Evolutionary conservation across 2,113 vertebrate genomes (phyloP), one percentile per base, ranked within the genome.

Genomic region (Apus apus): DNA sequence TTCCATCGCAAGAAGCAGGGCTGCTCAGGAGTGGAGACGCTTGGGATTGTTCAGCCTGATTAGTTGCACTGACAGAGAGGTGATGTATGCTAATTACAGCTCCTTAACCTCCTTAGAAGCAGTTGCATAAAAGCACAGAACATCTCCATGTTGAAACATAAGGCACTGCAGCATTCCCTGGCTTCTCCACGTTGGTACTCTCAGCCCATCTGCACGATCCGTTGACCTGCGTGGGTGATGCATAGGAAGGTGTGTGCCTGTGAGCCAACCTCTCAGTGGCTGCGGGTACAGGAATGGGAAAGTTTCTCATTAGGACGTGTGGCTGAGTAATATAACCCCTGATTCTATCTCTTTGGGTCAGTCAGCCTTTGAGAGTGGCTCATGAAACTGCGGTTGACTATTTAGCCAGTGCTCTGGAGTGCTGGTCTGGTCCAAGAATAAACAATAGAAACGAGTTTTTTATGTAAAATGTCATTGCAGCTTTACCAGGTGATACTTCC

Each of bases 41-140:
- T 95, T 91, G 91, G 95, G 89, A 96, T 96, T 96, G 86, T 96
- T 96, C 74, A 94, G 89, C 89, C 95, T 91, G 96, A 95, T 95
- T 96, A 96, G 74, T 74, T 76, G 40, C 54, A 51, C 68, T 88
- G 89, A 60, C 80, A 82, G 79, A 32, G 74, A 93, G 77, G 75
- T 91, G 90, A 85, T 95, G 92, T 89, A 65, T 78, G 75, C 92
- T 96, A 95, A 96, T 93, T 96, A 85, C 82, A 90, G 90, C 93
- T 97, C 87, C 89, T 82, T 85, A 94, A 93, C 77, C 89, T 96
- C 92, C 86, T 89, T 83, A 92, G 71, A 60, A 94, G 89, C 61
- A 76, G 81, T 93, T 96, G 93, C 94, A 96, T 62, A 96, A 94
- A 96, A 92, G 45, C 86, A 43, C 74, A 36, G 74, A 87, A 57